Conservation (phyloP, 2,113 vertebrate species). For the Xerus inauris region DNA sequence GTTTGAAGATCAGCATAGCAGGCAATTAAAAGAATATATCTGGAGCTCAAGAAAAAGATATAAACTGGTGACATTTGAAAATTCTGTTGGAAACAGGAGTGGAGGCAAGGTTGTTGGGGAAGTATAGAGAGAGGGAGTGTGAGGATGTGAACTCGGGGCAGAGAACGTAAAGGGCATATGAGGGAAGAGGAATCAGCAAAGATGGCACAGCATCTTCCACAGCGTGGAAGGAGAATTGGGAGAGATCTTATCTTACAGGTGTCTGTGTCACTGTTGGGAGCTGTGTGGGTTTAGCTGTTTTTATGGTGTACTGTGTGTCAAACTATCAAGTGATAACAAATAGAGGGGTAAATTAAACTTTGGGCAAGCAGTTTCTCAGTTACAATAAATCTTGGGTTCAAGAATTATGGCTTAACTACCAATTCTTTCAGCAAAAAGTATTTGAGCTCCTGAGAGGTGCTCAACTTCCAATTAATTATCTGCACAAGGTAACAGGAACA, state of each 20-base stretch:
- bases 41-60: not conserved
- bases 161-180: not conserved
- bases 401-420: conserved; percentile 42
- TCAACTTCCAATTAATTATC: conserved; percentile 55
- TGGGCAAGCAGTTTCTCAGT: not conserved
- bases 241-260: not conserved
- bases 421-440: conserved; percentile 55
- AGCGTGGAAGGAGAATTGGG: not conserved
- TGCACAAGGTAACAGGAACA: not conserved
- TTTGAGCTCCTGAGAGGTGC: conserved; percentile 2
- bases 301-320: not conserved
- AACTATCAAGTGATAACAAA: conserved; percentile 44
- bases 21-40: not conserved
- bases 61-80: not conserved
- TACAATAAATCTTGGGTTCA: conserved; percentile 59
- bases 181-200: not conserved
- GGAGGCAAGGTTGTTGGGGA: not conserved
- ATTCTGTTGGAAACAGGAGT: not conserved
- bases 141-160: not conserved
- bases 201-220: rapidly evolving
- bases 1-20: not conserved
- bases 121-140: not conserved
- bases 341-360: conserved; percentile 25
- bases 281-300: not conserved
- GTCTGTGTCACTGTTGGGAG: not conserved